Base-by-base conservation (phyloP, 35 echinoderm and acorn worm genomes). In the Strongylocentrotus purpuratus region DNA sequence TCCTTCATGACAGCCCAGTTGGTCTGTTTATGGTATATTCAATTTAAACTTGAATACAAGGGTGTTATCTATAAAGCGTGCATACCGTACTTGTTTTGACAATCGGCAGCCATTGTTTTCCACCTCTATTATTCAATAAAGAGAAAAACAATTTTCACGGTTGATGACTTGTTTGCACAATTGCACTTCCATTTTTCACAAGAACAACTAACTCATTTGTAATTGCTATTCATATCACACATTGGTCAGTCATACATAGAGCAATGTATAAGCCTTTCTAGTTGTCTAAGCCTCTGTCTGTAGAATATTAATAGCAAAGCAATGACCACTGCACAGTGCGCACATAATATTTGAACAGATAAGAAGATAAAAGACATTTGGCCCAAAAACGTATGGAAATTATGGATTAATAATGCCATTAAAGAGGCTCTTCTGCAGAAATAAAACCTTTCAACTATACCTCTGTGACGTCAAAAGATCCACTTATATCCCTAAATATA, bases 351-450 rank as follows among this genome's bases (percentile, higher is more conserved):
- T 78, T n/a, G 7, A n/a, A 78, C 25, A 78, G 65, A 78, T 14
- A 22, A 22, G 28, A 78, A 78, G 65, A 7, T 8, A 78, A 31
- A 8, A 78, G 52, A n/a, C 25, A 28, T n/a, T 28, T 28, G 20
- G 18, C 65, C 35, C 35, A 3, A 78, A 78, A 78, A 6, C 28
- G 25, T 78, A 78, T 22, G 20, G 65, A 78, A n/a, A 78, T 78
- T 78, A 78, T 78, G 65, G 65, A 78, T 78, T 78, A 78, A 78
- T 78, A 78, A 78, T 78, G 65, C 65, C 65, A 78, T 78, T 78
- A 78, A n/a, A 15, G 22, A 78, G 65, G 65, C 65, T 78, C 65
- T 78, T 78, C 22, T 28, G 4, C 18, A 78, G 25, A 28, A 41
- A 78, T 4, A 7, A 25, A 28, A 6, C 8, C 20, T 18, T 28